Percentiles rank a stretch among this genome's conserved stretches.
Evolutionary conservation across 2,113 vertebrate species (phyloP).

Genomic region (Anarrhichthys ocellatus): DNA sequence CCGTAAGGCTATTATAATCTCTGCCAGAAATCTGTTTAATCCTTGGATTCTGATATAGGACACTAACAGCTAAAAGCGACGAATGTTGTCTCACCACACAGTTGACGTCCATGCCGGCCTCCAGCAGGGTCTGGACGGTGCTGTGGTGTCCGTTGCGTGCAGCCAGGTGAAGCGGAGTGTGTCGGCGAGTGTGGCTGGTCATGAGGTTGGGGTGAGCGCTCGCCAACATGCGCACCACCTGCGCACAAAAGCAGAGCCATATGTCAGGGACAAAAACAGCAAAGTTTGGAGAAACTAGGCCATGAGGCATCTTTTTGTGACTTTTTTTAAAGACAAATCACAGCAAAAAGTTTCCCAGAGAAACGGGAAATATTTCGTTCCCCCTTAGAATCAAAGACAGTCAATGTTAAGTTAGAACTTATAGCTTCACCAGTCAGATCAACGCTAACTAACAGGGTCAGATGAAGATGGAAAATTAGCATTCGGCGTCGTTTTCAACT

Average conservation of each 20-base stretch:
- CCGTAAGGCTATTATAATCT: background rate
- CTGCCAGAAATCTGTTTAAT: constrained; percentile 6
- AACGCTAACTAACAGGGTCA: background rate
- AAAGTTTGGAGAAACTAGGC: background rate
- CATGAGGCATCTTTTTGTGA: background rate
- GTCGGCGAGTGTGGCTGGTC: constrained; percentile 89
- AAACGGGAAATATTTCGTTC: background rate
- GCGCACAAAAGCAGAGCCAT: background rate
- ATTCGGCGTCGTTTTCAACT: background rate
- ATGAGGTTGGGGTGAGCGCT: constrained; percentile 93
- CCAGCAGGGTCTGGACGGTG: constrained; percentile 90
- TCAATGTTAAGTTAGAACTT: background rate
- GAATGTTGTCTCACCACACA: constrained; percentile 85
- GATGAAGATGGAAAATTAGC: background rate
- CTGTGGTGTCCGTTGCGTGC: constrained; percentile 96
- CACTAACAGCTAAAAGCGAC: background rate
- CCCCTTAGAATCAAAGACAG: background rate
- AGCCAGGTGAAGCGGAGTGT: constrained; percentile 96
- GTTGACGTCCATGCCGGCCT: constrained; percentile 97
- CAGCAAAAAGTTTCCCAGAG: background rate
- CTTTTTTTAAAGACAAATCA: background rate
- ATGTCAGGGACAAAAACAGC: background rate
- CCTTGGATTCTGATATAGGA: constrained; percentile 6
- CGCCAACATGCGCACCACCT: constrained; percentile 94
- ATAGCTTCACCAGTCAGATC: background rate